These are phyloP conservation scores for Ecdyonurus torrentis DNA, from an alignment of 2,888 invertebrate genomes.

Conservation along the genomic window DNA sequence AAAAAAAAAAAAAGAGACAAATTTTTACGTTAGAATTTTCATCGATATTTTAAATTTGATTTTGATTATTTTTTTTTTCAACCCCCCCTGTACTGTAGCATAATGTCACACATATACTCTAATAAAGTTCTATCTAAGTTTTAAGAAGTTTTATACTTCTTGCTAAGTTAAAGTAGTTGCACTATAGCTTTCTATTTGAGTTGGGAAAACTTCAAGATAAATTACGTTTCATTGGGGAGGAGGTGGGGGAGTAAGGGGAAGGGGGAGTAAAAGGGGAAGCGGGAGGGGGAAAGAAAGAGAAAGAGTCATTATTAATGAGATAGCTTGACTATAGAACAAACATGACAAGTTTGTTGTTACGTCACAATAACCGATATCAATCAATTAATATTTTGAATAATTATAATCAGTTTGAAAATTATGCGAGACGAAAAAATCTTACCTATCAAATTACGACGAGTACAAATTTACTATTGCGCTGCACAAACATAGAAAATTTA, in stretches of 20 bases:
- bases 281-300: neutral
- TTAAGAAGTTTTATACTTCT: neutral
- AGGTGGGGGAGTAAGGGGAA: neutral
- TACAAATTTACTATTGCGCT: too few species aligned
- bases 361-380: neutral
- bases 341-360: neutral
- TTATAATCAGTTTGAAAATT: too few species aligned
- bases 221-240: neutral
- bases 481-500: too few species aligned
- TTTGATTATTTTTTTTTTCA: too few species aligned
- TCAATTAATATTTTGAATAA: neutral
- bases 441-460: too few species aligned
- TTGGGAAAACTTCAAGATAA: constrained; percentile 2
- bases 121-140: neutral
- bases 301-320: neutral
- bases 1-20: too few species aligned
- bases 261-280: neutral
- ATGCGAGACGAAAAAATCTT: too few species aligned
- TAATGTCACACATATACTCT: too few species aligned
- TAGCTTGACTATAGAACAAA: neutral
- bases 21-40: too few species aligned
- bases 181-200: constrained; percentile 2
- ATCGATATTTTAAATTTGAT: too few species aligned
- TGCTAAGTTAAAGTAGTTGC: neutral
- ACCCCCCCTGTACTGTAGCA: too few species aligned